Conservation (phyloP, 2,113 vertebrate genomes). For the Hippocampus abdominalis region DNA sequence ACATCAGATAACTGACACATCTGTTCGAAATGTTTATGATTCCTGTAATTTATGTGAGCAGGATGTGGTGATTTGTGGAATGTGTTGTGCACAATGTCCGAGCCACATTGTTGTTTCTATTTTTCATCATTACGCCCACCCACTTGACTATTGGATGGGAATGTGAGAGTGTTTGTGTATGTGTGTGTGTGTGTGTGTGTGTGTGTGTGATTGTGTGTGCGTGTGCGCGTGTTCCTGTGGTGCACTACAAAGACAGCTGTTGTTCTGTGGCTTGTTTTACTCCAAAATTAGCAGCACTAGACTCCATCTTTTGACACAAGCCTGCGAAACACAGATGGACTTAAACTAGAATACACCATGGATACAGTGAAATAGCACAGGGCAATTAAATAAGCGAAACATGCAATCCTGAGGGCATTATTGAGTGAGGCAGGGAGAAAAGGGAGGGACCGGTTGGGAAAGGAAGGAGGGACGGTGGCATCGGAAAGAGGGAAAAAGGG, state of each 20-base stretch:
- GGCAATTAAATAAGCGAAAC: neutral
- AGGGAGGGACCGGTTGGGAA: constrained; percentile 17
- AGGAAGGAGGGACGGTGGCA: constrained; percentile 21
- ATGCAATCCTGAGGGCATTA: neutral
- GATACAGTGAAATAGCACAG: neutral
- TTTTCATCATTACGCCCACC: constrained; percentile 15
- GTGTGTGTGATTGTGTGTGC: neutral
- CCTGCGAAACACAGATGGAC: neutral
- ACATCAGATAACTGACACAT: neutral
- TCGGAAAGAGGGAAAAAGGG: constrained; percentile 32
- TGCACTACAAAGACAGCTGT: constrained; percentile 61
- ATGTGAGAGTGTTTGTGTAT: neutral
- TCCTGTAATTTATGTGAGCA: neutral
- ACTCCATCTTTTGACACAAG: constrained; percentile 43
- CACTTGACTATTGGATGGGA: constrained; percentile 15
- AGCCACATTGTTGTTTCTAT: constrained; percentile 22
- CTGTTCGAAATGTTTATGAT: neutral
- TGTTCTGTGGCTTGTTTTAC: constrained; percentile 44
- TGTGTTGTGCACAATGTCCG: constrained; percentile 6
- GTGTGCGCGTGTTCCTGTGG: constrained; percentile 25
- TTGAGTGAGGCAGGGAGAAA: constrained; percentile 9
- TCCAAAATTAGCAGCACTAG: constrained; percentile 57
- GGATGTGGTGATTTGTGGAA: neutral
- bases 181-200: neutral
- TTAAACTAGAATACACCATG: neutral